phyloP scores from a whole-genome alignment of 2,888 invertebrate genomes.

The Pachymerium ferrugineum region DNA sequence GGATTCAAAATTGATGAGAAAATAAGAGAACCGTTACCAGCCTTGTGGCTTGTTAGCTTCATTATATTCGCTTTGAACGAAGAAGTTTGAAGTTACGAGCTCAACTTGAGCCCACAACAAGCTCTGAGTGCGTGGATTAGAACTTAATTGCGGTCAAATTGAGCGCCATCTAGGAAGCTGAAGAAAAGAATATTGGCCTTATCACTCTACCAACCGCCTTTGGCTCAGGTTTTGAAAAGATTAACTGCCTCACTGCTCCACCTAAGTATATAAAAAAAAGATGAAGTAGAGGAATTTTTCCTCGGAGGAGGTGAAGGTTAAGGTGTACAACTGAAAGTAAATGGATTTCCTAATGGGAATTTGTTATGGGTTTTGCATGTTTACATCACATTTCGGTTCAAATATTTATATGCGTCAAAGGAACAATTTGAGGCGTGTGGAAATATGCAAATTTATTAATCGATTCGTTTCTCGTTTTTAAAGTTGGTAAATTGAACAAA shows the following conservation, averaged over 20 bases:
- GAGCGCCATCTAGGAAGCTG: neutral
- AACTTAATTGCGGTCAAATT: constrained; percentile 2
- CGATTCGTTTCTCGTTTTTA: neutral
- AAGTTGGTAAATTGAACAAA: neutral
- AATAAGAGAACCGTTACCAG: neutral
- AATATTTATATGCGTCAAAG: neutral
- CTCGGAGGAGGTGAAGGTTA: neutral
- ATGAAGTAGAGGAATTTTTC: neutral
- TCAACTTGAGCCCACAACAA: neutral
- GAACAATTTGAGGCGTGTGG: neutral
- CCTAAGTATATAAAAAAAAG: neutral
- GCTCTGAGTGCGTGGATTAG: neutral
- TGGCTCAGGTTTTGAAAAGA: neutral
- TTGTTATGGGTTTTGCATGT: no score
- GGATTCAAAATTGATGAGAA: neutral
- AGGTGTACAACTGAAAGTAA: no score
- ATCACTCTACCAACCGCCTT: neutral
- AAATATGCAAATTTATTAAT: neutral
- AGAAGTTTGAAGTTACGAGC: no score
- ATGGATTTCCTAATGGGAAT: no score
- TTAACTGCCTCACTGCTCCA: neutral
- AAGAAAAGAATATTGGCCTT: neutral
- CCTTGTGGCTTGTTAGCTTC: neutral
- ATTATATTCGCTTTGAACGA: no score
- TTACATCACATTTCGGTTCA: no score